Conservation (phyloP, 2,888 invertebrate species). For the Drosophila anomelani region DNA sequence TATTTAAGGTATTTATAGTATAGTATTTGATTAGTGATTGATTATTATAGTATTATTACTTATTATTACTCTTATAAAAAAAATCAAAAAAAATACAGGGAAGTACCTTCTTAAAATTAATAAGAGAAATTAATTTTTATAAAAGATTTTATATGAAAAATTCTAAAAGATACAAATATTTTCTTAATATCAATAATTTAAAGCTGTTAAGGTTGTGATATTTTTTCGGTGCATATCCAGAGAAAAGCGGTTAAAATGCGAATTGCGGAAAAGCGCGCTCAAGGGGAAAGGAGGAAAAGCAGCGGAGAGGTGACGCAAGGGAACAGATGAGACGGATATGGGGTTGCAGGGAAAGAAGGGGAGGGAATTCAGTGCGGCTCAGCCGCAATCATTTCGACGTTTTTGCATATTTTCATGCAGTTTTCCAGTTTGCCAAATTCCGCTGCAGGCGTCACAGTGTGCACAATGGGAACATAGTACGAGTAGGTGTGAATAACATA, state of each 20-base stretch:
- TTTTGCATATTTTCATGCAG: constrained; percentile 77
- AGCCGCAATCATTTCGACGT: constrained; percentile 78
- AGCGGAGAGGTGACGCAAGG: constrained; percentile 4
- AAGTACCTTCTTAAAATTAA: background rate
- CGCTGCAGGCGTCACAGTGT: constrained; percentile 51
- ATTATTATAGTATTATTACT: too few relatives aligned
- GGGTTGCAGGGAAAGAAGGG: constrained; percentile 27
- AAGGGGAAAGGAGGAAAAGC: constrained; percentile 1
- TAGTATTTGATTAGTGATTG: too few relatives aligned
- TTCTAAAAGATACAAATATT: background rate
- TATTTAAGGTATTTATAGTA: too few relatives aligned
- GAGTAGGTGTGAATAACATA: too few relatives aligned
- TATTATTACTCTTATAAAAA: background rate
- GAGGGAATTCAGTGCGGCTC: constrained; percentile 61
- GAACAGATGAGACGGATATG: constrained; percentile 14
- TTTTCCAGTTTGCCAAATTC: constrained; percentile 72
- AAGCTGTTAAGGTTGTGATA: background rate
- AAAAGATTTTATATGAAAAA: too few relatives aligned
- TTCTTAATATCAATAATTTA: background rate
- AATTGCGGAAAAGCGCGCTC: constrained; percentile 23
- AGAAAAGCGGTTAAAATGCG: constrained; percentile 22
- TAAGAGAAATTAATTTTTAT: too few relatives aligned
- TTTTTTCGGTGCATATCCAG: constrained; percentile 12
- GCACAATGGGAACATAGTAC: constrained; percentile 49
- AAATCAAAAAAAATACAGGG: accelerated